Base-by-base conservation (phyloP, 2,888 invertebrate species). In the Keiferia lycopersicella region DNA sequence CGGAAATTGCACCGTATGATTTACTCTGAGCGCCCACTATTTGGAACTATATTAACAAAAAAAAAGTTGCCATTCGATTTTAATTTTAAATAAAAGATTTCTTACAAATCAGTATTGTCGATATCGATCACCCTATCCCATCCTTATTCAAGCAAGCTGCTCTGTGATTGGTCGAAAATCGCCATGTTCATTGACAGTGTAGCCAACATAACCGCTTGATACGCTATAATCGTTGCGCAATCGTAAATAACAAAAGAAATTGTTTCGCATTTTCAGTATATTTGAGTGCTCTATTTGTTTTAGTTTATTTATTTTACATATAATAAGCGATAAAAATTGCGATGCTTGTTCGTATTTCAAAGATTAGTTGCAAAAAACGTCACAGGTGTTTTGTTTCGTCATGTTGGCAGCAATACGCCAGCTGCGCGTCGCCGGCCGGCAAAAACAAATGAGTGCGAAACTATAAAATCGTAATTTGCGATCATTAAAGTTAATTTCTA, bases 161-260 rank as follows among this genome's bases (percentile, higher is more conserved):
- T 65, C 68, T 73, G 77, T 74, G 79, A 88, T 88, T 88, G 88
- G 88, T 75, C 61, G 76, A 34, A 60, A 59, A 69, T 66, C 73
- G 74, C 78, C 78, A 77, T 78, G 65, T 72, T 73, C 30, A 68
- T 67, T 57, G 61, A 63, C 84, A 82, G 59, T 65, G 67, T 68
- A 68, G 74, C 84, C 89, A 89, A 87, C 83, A 45, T 74, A 60
- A 67, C 64, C n/a, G 22, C 11, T 14, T 8, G 56, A 30, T 30
- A 56, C 16, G 63, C 61, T 30, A 65, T 68, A 67, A 69, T 39
- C 39, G 68, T 67, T 66, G 39, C 65, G 64, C 73, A 11, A 30
- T 56, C 22, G 16, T 26, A n/a, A n/a, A 18, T 30, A 51, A 78
- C 77, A 67, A 67, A 67, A 22, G 7, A 50, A 1, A 26, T 16